These are phyloP conservation scores for Seira musarum DNA, from an alignment of 2,888 invertebrate species.

Conservation along the genomic window DNA sequence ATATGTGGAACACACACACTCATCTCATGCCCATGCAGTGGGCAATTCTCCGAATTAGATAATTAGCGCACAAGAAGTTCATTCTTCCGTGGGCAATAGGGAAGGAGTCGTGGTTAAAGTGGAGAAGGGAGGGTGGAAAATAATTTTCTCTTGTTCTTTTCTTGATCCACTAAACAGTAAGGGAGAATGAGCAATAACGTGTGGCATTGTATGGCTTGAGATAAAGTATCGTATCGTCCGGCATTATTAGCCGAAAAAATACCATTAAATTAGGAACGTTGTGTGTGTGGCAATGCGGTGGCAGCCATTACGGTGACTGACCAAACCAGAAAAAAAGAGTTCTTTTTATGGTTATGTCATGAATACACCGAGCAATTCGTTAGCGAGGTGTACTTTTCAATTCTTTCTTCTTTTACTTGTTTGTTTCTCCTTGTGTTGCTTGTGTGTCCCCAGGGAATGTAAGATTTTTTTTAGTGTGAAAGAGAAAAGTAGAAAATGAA, in stretches of 20 bases:
- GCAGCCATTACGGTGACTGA: conserved; percentile 21
- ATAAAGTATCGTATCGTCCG: neutral
- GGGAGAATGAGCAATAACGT: conserved; percentile 37
- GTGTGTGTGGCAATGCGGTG: conserved; percentile 5
- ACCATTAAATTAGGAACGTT: conserved; percentile 37
- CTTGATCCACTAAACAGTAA: conserved; percentile 7
- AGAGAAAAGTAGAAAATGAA: conserved; percentile 28
- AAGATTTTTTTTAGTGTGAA: neutral
- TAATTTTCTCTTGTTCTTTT: conserved; percentile 38
- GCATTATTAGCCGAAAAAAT: conserved; percentile 39
- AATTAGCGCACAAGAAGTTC: conserved; percentile 43
- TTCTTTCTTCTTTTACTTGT: conserved; percentile 8
- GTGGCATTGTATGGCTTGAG: conserved; percentile 21
- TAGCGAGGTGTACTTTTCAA: neutral
- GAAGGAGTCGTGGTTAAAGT: neutral
- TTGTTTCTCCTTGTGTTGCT: neutral
- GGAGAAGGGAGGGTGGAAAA: conserved; percentile 21
- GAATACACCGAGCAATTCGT: conserved; percentile 37
- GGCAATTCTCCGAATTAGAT: conserved; percentile 44
- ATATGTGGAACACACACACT: neutral
- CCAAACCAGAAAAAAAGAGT: conserved; percentile 23
- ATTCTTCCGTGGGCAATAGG: conserved; percentile 11
- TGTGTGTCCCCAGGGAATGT: neutral
- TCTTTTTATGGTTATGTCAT: conserved; percentile 37
- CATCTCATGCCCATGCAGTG: neutral